Evolutionary conservation across 2,797 vertebrate genomes (phyloP).

Genomic region (Acanthis flammea): DNA sequence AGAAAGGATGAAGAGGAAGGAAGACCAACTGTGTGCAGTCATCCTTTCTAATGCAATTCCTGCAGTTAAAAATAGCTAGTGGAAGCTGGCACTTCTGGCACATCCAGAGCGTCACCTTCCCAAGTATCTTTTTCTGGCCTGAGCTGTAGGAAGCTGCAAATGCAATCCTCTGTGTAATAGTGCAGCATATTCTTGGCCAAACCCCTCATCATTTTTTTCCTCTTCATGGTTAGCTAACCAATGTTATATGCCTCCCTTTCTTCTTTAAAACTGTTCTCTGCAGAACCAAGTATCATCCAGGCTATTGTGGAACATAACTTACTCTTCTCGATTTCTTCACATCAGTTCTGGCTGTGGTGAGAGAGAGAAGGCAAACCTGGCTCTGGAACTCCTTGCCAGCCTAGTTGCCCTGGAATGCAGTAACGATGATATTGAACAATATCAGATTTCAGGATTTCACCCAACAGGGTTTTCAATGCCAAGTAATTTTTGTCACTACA

Average conservation of each 20-base stretch:
- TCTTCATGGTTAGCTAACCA: conserved; percentile 2
- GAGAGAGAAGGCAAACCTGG: not conserved
- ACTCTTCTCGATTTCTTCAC: not conserved
- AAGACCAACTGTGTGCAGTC: conserved; percentile 34
- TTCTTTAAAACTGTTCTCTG: not conserved
- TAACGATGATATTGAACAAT: not conserved
- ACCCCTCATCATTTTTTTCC: not conserved
- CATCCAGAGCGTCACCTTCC: conserved; percentile 56
- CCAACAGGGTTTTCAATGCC: not conserved
- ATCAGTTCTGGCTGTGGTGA: not conserved
- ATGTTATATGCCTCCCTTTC: not conserved
- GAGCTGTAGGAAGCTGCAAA: conserved; percentile 55
- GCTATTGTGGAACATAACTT: not conserved
- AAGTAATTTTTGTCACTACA: not conserved
- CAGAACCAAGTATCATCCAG: not conserved
- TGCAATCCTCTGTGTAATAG: conserved; percentile 43
- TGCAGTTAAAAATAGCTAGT: conserved; percentile 46
- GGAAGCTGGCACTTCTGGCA: conserved; percentile 54
- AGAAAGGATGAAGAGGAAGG: conserved; percentile 18
- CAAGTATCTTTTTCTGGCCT: conserved; percentile 61
- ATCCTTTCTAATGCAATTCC: conserved; percentile 43
- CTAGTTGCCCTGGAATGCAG: not conserved
- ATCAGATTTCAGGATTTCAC: not conserved
- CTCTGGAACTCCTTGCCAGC: not conserved
- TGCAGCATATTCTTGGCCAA: conserved; percentile 45